Percentiles rank a stretch among this genome's conserved stretches.
These are phyloP conservation scores for Cirrhinus mrigala DNA, from an alignment of 2,797 vertebrate genomes.

Conservation along the genomic window DNA sequence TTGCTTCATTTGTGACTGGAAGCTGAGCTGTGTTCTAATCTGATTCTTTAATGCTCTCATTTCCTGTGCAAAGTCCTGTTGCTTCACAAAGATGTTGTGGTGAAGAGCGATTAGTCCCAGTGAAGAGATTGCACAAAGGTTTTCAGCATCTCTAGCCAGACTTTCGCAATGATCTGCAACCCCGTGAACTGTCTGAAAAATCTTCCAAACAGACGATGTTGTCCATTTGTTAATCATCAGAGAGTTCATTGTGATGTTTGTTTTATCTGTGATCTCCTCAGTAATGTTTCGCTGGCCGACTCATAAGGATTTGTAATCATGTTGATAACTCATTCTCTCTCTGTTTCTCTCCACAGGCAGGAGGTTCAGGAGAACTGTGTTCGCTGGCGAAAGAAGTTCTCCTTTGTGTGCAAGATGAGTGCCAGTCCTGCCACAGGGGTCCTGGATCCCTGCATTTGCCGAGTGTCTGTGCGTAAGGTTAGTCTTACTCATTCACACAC, in stretches of 20 bases:
- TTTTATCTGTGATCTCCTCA: constrained; percentile 4
- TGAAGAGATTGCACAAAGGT: constrained; percentile 24
- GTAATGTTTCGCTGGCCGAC: not conserved
- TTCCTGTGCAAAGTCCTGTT: constrained; percentile 26
- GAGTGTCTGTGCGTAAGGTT: constrained; percentile 95
- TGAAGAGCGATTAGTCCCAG: not conserved
- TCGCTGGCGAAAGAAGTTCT: constrained; percentile 91
- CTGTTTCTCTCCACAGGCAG: constrained; percentile 75
- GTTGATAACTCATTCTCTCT: constrained; percentile 1
- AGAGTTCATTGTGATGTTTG: constrained; percentile 11
- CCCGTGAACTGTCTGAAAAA: not conserved
- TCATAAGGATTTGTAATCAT: constrained; percentile 10
- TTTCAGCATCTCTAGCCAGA: constrained; percentile 9
- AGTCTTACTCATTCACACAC: not conserved
- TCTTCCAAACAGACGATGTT: not conserved
- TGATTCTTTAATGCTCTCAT: not conserved
- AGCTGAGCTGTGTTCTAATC: constrained; percentile 7
- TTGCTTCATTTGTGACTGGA: not conserved
- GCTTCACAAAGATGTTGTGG: not conserved
- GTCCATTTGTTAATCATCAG: not conserved
- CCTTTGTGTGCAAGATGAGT: constrained; percentile 94
- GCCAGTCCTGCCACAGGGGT: constrained; percentile 89
- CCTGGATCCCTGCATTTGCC: constrained; percentile 91
- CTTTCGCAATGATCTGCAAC: constrained; percentile 5
- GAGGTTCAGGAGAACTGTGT: constrained; percentile 96